These are phyloP conservation scores for Poecilia picta DNA, from an alignment of 2,797 vertebrate species.

Conservation along the genomic window DNA sequence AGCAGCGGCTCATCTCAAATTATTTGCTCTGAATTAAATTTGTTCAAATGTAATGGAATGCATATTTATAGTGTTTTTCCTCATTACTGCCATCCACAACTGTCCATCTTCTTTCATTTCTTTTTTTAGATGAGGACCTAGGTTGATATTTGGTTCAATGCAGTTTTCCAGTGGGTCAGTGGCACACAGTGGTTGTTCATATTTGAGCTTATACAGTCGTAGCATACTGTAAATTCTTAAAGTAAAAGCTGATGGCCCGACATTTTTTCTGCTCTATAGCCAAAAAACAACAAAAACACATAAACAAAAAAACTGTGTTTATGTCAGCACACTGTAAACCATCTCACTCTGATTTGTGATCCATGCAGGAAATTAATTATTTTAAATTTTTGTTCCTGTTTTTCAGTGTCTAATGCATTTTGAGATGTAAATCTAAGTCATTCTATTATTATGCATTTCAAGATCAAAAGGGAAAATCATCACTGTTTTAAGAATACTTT, in stretches of 20 bases:
- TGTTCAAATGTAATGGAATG: conserved; percentile 83
- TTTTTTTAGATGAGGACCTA: conserved; percentile 32
- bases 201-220: background rate
- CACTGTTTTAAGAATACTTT: background rate
- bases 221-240: background rate
- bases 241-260: background rate
- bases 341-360: background rate
- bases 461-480: background rate
- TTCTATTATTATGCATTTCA: background rate
- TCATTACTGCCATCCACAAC: conserved; percentile 35
- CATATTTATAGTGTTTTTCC: conserved; percentile 76
- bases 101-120: conserved; percentile 41
- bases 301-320: background rate
- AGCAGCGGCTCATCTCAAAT: conserved; percentile 77
- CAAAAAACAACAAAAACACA: background rate
- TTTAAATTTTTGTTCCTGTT: background rate
- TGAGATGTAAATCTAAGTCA: background rate
- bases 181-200: conserved; percentile 16
- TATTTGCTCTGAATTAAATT: conserved; percentile 81
- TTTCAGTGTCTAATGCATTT: background rate
- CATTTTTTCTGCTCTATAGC: background rate
- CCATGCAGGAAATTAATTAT: background rate
- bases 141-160: conserved; percentile 33
- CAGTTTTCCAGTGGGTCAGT: conserved; percentile 13
- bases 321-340: background rate